Base-by-base conservation (phyloP, 2,797 vertebrate genomes). In the Malacoraja senta region DNA sequence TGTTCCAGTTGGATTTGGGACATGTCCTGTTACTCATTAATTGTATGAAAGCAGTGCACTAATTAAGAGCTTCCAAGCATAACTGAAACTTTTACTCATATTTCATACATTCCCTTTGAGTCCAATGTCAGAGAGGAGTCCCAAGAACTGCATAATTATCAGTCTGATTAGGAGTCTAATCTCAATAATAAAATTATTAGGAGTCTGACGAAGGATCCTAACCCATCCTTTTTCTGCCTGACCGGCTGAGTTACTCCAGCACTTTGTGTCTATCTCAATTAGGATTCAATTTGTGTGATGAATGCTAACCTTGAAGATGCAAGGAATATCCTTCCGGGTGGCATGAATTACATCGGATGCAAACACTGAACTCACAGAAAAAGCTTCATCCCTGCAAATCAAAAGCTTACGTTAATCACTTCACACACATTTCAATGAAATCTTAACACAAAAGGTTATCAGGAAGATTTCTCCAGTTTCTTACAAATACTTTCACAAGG, bases 261-360 rank as follows among this genome's bases (percentile, higher is more conserved):
- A 53, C 44, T 53, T 53, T 53, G 44, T 53, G 44, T 53, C 44
- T 53, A 7, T 6, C 44, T 53, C 6, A 53, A 53, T 53, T 53
- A 53, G 44, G 72, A 74, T 58, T 72, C 9, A 76, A 72, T 68
- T 84, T 21, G 92, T 24, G 38, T 19, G 78, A 68, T 68, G 61
- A 92, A 86, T 86, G 6, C 93, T 92, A 96, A 98, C 98, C 97
- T 97, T 97, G 96, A 99, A 99, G 95, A 99, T 99, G 94, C 98
- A 99, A 8, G 99, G 99, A 86, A 99, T 94, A 94, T 99, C 99
- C 94, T 99, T 99, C 94, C 98, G 97, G 65, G 97, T 98, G 4
- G 99, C 99, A 0, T 99, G 99, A 95, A 99, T 99, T 44, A 99
- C 98, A 38, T 99, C 99, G 0, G 98, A 98, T 0, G 98, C 98